A percentile compares a stretch with the other conserved stretches of the same genome.
Conservation (phyloP, 2,113 vertebrate species). For the Pseudopodoces humilis region DNA sequence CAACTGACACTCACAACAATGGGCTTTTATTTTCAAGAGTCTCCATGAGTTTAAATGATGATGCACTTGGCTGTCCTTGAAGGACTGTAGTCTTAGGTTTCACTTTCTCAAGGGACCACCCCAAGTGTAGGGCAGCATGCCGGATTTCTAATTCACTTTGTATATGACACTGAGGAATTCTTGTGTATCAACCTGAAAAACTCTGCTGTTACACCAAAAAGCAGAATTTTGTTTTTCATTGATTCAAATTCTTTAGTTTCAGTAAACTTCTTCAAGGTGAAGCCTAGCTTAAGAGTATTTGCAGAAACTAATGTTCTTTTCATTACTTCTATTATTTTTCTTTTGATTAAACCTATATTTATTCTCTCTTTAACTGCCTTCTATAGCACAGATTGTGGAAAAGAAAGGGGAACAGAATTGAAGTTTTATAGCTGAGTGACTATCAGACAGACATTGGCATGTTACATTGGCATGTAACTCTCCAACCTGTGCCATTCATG, state of each 20-base stretch:
- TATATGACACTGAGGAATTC: neutral
- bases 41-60: neutral
- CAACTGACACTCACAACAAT: neutral
- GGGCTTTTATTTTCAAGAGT: neutral
- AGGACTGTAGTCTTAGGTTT: neutral
- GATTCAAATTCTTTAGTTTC: neutral
- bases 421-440: neutral
- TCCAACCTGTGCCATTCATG: neutral
- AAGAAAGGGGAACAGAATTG: neutral
- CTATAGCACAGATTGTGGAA: accelerated
- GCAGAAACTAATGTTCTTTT: neutral
- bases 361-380: neutral
- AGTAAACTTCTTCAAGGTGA: neutral
- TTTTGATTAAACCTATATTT: neutral
- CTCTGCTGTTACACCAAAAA: neutral
- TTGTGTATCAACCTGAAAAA: neutral
- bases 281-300: neutral
- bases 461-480: neutral
- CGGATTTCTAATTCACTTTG: neutral
- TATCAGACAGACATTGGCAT: neutral
- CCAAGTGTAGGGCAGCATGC: neutral
- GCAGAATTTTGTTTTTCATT: neutral
- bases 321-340: neutral
- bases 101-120: neutral
- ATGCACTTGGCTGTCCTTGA: neutral